phyloP scores from a whole-genome alignment of 2,113 vertebrate species.

The Dunckerocampus dactyliophorus region DNA sequence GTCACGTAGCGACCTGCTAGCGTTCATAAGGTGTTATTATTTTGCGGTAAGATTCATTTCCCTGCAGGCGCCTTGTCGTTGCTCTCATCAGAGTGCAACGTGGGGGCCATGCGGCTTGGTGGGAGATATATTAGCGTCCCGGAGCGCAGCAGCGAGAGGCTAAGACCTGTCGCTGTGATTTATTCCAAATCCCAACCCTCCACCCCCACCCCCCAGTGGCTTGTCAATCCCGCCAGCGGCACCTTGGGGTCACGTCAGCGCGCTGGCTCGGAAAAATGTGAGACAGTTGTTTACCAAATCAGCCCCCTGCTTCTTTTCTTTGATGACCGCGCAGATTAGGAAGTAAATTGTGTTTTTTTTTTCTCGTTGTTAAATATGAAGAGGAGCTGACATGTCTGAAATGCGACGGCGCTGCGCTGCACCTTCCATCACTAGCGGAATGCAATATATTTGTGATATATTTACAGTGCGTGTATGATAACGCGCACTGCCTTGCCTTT shows the following conservation, averaged over 20 bases:
- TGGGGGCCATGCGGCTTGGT: constrained; percentile 51
- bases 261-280: constrained; percentile 49
- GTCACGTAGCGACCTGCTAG: constrained; percentile 22
- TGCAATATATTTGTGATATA: too few species aligned
- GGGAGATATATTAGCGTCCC: constrained; percentile 70
- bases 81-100: constrained; percentile 53
- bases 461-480: background rate
- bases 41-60: constrained; percentile 66
- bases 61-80: constrained; percentile 57
- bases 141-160: constrained; percentile 54
- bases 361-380: constrained; percentile 37
- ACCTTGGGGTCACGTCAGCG: constrained; percentile 66
- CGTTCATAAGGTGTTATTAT: constrained; percentile 58
- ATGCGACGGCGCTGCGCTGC: constrained; percentile 7
- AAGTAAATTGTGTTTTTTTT: constrained; percentile 44
- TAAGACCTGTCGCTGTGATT: constrained; percentile 65
- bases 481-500: background rate
- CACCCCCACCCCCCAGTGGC: constrained; percentile 41
- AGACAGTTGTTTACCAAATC: constrained; percentile 67
- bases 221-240: constrained; percentile 67
- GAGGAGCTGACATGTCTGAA: constrained; percentile 16
- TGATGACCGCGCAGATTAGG: constrained; percentile 53
- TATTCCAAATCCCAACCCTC: constrained; percentile 56
- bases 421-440: background rate
- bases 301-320: constrained; percentile 42